Evolutionary conservation across 2,797 vertebrate genomes (phyloP), one percentile per base, ranked within the genome.

Genomic region (Xenentodon cancila): DNA sequence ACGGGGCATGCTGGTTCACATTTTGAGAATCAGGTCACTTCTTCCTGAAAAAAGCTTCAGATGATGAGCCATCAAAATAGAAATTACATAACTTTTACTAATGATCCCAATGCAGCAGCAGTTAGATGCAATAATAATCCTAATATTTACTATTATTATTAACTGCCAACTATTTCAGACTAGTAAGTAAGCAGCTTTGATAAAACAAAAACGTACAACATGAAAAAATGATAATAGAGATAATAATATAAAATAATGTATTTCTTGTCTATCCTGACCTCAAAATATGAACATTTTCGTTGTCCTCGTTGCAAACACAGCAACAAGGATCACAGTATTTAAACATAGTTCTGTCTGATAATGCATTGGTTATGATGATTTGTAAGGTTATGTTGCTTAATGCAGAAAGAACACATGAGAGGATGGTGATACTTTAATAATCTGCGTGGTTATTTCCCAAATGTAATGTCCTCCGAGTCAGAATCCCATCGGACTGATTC

Each of bases 21-120:
- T 88, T 64, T 68, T 60, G 43, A 82, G 64, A 87, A 82, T 67
- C 79, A 59, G 84, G 81, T 79, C 81, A 82, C 30, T 62, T 37
- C 53, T 75, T 42, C 25, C 59, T 66, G 49, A 51, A 61, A 42
- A 81, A 78, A 62, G 25, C 59, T 67, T 73, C 57, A 59, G 51
- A 79, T 58, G 65, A 75, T 73, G 72, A 81, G 73, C 73, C 71
- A 48, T 71, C 48, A 50, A 48, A 68, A 82, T 60, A 49, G 49
- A 13, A 69, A 43, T 88, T 84, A 63, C 69, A 67, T 80, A 71
- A 84, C 60, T 61, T 9, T 57, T 50, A 72, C 53, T 37, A 74
- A 34, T 68, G 56, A 72, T 81, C 77, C 32, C 58, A 57, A 17
- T 50, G 65, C 71, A 75, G 25, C 56, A 57, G 45, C 75, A 67